phyloP scores from a whole-genome alignment of 2,113 vertebrate species.

The Megaleporinus macrocephalus region DNA sequence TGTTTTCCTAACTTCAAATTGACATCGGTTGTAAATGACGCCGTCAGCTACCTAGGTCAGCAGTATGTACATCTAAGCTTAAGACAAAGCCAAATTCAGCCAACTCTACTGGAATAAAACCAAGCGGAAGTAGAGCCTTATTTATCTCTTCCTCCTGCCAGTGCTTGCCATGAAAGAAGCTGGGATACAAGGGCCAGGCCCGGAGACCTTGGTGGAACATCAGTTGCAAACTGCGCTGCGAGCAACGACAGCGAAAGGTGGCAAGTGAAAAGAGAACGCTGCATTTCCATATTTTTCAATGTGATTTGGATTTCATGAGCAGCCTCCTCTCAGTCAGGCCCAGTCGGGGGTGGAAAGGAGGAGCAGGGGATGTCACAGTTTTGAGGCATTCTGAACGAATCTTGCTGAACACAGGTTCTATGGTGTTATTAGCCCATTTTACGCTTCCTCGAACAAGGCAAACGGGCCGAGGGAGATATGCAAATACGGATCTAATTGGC shows the following conservation, averaged over 20 bases:
- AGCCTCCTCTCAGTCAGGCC: not conserved
- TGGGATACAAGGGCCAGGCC: too few species aligned
- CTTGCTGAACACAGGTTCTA: slow-evolving; percentile 65
- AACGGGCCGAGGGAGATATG: slow-evolving; percentile 74
- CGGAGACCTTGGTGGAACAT: not conserved
- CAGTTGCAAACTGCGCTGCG: not conserved
- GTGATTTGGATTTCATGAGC: slow-evolving; percentile 20
- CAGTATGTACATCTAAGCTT: too few species aligned
- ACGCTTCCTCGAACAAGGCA: slow-evolving; percentile 71
- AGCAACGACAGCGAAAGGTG: not conserved
- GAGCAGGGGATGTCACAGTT: slow-evolving; percentile 55
- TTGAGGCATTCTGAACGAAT: slow-evolving; percentile 57
- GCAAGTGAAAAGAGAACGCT: not conserved
- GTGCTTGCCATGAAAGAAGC: too few species aligned
- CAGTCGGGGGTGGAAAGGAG: slow-evolving; percentile 18
- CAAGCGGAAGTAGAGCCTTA: not conserved
- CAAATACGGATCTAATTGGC: slow-evolving; percentile 79
- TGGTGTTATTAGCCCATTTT: slow-evolving; percentile 73
- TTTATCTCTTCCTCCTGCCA: not conserved
- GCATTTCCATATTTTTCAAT: slow-evolving; percentile 14
- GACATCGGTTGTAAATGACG: too few species aligned
- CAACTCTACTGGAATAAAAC: too few species aligned
- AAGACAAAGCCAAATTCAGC: too few species aligned
- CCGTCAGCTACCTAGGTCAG: too few species aligned
- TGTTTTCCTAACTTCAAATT: too few species aligned